Evolutionary conservation across 2,888 invertebrate genomes (phyloP), one percentile per base, ranked within the genome.

Genomic region (Lepidochitona cinerea): DNA sequence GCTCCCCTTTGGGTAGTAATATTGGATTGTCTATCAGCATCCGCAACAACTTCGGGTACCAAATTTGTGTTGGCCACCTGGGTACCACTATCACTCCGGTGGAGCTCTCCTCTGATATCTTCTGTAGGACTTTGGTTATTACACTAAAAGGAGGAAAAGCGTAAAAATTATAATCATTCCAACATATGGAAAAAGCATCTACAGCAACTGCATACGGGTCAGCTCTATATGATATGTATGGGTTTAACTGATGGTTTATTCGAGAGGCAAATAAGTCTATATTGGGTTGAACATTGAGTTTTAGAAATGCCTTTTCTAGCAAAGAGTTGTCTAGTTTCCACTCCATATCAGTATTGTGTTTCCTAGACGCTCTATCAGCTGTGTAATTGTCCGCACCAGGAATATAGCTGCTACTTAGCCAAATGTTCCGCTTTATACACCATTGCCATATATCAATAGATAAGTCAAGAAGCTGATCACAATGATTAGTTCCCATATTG

Each of bases 61-160:
- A 74, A 29, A 32, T 37, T 35, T 77, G 72, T 18, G 73, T 71
- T 7, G 70, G 70, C 77, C 75, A 75, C 5, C 26, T 32, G 23
- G 75, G 69, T 18, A 69, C 65, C 33, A 77, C 66, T 26, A 77
- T 32, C 5, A 76, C n/a, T 32, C 32, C 67, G 37, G 1, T 33
- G 69, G 36, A 70, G 35, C 41, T 32, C 14, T 77, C 75, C 35
- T 54, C 35, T 33, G 54, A 18, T 2, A 73, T 66, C 37, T 77
- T 75, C 41, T 75, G 70, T 9, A 77, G 23, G 0, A 71, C 68
- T 64, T 26, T n/a, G 2, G 23, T 52, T 23, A 75, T 37, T 9
- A 73, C 14, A 37, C 59, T 53, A 53, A 71, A 73, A 68, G 73
- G 75, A 26, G 75, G 73, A 41, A 77, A 75, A 1, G 75, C 70